Evolutionary conservation across 23 tunicate species (phyloP).

Genomic region (Pegea sp.): DNA sequence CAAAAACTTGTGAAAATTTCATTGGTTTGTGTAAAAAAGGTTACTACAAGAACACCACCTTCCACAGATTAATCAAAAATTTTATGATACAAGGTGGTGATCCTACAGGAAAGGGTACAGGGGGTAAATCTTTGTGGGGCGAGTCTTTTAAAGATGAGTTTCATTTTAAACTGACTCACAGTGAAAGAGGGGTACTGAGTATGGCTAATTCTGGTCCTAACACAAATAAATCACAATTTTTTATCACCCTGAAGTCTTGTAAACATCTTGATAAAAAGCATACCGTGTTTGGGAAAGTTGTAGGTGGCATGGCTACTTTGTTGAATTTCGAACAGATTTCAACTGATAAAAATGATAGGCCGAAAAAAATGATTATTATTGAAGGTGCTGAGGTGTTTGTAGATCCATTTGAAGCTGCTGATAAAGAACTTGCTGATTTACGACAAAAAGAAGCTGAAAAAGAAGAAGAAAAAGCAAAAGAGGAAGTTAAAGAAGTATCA

Average conservation of each 20-base stretch:
- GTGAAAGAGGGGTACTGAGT: conserved; percentile 69
- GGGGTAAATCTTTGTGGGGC: conserved; percentile 92
- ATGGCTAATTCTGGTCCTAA: conserved; percentile 96
- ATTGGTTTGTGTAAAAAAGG: conserved; percentile 81
- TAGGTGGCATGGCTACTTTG: conserved; percentile 74
- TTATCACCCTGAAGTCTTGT: conserved; percentile 89
- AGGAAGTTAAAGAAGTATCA: conserved; percentile 4
- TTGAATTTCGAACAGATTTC: conserved; percentile 39
- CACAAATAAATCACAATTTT: conserved; percentile 86
- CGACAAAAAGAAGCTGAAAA: conserved; percentile 49
- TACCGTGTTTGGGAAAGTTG: conserved; percentile 79
- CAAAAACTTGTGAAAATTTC: conserved; percentile 91
- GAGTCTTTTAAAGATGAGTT: conserved; percentile 86
- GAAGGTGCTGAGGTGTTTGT: conserved; percentile 56
- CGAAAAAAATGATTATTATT: conserved; percentile 34
- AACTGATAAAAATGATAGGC: conserved; percentile 80
- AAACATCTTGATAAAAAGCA: conserved; percentile 83
- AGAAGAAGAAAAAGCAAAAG: conserved; percentile 21
- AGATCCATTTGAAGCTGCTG: conserved; percentile 92
- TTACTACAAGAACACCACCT: conserved; percentile 75
- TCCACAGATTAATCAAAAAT: conserved; percentile 64
- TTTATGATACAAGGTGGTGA: conserved; percentile 98
- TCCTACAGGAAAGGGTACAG: conserved; percentile 89
- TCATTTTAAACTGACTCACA: conserved; percentile 46
- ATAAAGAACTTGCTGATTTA: conserved; percentile 49